Conservation (phyloP, 1,140 invertebrate species). For the Portunus trituberculatus region DNA sequence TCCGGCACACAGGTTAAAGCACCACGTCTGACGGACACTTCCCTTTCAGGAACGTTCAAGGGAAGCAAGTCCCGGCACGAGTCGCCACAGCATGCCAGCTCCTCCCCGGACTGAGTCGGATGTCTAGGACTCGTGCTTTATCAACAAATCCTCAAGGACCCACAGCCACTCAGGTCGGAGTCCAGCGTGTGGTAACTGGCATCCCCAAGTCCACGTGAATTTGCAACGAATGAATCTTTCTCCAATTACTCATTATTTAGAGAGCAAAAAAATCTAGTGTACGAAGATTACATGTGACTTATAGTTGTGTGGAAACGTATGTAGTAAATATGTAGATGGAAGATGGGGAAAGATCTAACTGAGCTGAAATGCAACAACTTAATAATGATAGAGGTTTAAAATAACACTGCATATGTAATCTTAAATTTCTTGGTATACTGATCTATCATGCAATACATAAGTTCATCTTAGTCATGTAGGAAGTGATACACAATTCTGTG, state of each 20-base stretch:
- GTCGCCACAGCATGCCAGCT: constrained; percentile 56
- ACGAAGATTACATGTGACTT: constrained; percentile 46
- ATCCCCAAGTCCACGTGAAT: constrained; percentile 60
- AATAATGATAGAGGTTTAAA: constrained; percentile 26
- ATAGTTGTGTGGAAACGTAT: constrained; percentile 31
- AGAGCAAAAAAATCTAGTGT: constrained; percentile 14
- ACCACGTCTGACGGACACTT: neutral
- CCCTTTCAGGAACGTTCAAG: constrained; percentile 69
- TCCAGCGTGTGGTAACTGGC: constrained; percentile 28
- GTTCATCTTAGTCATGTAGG: constrained; percentile 36
- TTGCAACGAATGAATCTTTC: constrained; percentile 69
- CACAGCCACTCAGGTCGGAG: constrained; percentile 57
- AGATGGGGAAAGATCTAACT: neutral
- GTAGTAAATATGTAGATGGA: constrained; percentile 14
- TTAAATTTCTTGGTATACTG: constrained; percentile 44
- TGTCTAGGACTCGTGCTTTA: constrained; percentile 45
- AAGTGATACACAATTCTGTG: constrained; percentile 20
- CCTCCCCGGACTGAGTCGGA: constrained; percentile 64
- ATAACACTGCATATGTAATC: neutral
- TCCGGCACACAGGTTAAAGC: neutral
- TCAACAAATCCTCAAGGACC: constrained; percentile 30
- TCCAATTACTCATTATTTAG: neutral
- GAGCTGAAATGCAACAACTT: constrained; percentile 43
- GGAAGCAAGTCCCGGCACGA: constrained; percentile 71
- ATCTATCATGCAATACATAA: constrained; percentile 39